Conservation (phyloP, 2,797 vertebrate genomes). For the Falco columbarius region DNA sequence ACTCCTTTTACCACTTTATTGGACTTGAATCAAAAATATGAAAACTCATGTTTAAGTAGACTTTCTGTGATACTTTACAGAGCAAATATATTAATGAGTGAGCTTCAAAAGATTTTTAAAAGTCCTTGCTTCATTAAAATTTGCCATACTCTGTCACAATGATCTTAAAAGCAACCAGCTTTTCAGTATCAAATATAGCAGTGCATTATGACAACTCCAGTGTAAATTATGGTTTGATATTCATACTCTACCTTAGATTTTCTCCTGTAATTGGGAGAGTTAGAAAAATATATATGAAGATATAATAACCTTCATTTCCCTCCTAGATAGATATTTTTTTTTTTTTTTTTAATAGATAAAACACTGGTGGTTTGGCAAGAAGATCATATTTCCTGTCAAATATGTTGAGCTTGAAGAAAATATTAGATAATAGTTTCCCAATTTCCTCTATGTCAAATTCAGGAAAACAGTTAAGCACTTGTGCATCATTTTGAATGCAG, state of each 20-base stretch:
- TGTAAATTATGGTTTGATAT: not conserved
- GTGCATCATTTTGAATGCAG: conserved; percentile 28
- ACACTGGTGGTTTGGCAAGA: not conserved
- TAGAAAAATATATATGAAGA: not conserved
- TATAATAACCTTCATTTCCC: not conserved
- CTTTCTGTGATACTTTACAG: conserved; percentile 23
- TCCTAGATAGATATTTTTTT: not conserved
- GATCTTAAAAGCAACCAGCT: not conserved
- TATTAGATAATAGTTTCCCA: conserved; percentile 16
- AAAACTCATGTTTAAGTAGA: not conserved
- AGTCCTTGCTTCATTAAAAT: conserved; percentile 38
- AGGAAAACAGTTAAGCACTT: conserved; percentile 38
- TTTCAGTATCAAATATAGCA: not conserved
- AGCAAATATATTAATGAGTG: conserved; percentile 9
- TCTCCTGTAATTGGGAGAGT: not conserved
- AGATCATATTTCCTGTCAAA: conserved; percentile 30
- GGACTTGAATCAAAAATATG: not conserved
- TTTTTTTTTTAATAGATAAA: not conserved
- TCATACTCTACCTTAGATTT: not conserved
- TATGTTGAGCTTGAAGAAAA: conserved; percentile 11
- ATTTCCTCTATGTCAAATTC: conserved; percentile 39
- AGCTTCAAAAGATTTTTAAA: conserved; percentile 41
- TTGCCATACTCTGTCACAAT: not conserved
- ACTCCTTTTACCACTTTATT: conserved; percentile 2
- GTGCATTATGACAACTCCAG: not conserved